phyloP scores from a whole-genome alignment of 2,113 vertebrate genomes.

The Onychostoma macrolepis region DNA sequence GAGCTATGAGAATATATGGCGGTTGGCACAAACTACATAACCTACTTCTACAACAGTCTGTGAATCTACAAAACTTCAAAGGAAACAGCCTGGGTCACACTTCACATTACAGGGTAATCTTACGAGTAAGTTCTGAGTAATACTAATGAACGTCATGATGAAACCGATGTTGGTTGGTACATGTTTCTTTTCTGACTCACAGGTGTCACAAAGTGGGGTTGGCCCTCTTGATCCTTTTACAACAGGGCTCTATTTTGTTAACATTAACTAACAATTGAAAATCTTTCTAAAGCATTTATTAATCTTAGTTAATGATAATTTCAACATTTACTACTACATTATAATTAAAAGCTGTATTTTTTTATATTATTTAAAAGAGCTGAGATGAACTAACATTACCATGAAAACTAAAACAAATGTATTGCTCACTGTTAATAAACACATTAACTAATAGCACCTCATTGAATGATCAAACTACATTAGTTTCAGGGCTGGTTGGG shows the following conservation, averaged over 20 bases:
- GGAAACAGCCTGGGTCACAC: conserved; percentile 3
- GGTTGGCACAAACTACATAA: conserved; percentile 15
- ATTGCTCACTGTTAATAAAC: neutral
- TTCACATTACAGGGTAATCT: neutral
- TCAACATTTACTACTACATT: neutral
- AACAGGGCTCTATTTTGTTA: neutral
- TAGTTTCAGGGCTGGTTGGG: neutral
- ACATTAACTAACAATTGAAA: neutral
- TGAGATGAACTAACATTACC: neutral
- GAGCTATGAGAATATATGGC: conserved; percentile 10
- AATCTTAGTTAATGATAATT: neutral
- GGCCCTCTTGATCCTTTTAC: neutral
- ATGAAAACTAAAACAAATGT: neutral
- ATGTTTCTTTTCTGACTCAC: neutral
- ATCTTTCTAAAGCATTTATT: neutral
- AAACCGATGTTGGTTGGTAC: neutral
- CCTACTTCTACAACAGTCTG: conserved; percentile 22
- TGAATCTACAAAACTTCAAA: conserved; percentile 8
- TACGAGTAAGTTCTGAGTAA: neutral
- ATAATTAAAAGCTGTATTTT: neutral
- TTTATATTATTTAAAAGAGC: neutral
- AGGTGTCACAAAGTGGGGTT: neutral
- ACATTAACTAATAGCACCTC: neutral
- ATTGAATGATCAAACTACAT: neutral
- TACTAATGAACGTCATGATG: neutral